Conservation (phyloP, 2,113 vertebrate genomes). For the Aviceda subcristata region DNA sequence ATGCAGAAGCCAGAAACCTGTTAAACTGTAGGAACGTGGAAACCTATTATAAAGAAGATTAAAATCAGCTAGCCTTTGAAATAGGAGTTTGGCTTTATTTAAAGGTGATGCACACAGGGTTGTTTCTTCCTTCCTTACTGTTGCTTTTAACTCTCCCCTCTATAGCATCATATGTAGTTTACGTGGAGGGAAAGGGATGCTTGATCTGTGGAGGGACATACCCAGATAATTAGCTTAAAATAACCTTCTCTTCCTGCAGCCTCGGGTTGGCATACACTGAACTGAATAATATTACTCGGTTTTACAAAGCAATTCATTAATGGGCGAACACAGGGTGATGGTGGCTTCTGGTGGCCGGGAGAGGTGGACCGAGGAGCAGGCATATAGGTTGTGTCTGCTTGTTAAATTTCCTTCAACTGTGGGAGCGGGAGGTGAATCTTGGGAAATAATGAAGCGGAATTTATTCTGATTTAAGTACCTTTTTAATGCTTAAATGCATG, state of each 20-base stretch:
- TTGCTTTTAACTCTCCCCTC: neutral
- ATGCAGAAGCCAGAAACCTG: neutral
- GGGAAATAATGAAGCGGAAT: constrained; percentile 38
- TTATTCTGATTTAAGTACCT: constrained; percentile 66
- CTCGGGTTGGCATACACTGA: neutral
- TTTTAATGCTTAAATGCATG: constrained; percentile 75
- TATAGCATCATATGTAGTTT: neutral
- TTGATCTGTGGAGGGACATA: neutral
- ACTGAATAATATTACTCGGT: neutral
- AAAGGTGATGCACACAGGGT: neutral
- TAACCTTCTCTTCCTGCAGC: neutral
- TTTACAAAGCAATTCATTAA: neutral
- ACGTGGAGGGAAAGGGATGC: neutral
- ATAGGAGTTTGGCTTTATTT: neutral
- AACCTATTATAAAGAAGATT: neutral
- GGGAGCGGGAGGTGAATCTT: constrained; percentile 13
- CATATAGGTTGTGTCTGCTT: neutral
- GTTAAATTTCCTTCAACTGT: neutral
- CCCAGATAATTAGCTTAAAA: neutral
- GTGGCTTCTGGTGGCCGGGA: neutral
- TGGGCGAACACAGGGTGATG: neutral
- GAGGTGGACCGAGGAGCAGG: neutral
- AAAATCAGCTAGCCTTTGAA: neutral
- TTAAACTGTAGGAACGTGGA: neutral
- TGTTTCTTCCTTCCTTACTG: neutral